Evolutionary conservation across 2,888 invertebrate genomes (phyloP).

Genomic region (Zootermopsis nevadensis): DNA sequence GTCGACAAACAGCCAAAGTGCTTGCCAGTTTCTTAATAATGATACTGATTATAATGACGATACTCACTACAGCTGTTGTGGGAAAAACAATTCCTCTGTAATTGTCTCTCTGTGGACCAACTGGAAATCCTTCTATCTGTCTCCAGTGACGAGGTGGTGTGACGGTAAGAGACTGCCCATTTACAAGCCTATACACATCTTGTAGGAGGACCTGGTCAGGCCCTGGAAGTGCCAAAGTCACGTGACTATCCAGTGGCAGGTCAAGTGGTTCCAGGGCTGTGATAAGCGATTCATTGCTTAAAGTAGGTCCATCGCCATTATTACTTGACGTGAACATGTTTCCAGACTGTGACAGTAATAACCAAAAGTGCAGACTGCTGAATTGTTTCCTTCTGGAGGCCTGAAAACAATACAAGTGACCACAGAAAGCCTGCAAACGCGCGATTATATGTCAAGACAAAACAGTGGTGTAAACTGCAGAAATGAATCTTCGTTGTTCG

Average conservation of each 20-base stretch:
- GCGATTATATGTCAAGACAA: too few relatives aligned
- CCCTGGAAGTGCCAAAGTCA: constrained; percentile 1
- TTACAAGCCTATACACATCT: background rate
- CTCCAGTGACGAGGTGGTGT: background rate
- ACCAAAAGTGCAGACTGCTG: constrained; percentile 22
- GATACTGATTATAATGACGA: background rate
- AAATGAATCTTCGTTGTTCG: too few relatives aligned
- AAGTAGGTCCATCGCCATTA: background rate
- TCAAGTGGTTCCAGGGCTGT: background rate
- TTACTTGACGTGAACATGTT: background rate
- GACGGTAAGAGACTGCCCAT: background rate
- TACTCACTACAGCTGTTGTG: constrained; percentile 21
- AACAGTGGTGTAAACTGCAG: too few relatives aligned
- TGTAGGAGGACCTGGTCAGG: background rate
- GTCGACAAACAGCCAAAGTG: too few relatives aligned
- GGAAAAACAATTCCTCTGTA: background rate
- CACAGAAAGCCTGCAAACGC: too few relatives aligned
- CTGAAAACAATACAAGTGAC: background rate
- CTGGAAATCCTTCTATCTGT: background rate
- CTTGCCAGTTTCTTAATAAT: too few relatives aligned
- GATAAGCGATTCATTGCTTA: background rate
- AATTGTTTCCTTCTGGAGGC: constrained; percentile 16
- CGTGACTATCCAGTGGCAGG: constrained; percentile 27
- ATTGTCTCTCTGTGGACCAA: constrained; percentile 16
- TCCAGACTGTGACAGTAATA: background rate